Evolutionary conservation across 2,797 vertebrate genomes (phyloP), one percentile per base, ranked within the genome.

Genomic region (Dicrostonyx torquatus): DNA sequence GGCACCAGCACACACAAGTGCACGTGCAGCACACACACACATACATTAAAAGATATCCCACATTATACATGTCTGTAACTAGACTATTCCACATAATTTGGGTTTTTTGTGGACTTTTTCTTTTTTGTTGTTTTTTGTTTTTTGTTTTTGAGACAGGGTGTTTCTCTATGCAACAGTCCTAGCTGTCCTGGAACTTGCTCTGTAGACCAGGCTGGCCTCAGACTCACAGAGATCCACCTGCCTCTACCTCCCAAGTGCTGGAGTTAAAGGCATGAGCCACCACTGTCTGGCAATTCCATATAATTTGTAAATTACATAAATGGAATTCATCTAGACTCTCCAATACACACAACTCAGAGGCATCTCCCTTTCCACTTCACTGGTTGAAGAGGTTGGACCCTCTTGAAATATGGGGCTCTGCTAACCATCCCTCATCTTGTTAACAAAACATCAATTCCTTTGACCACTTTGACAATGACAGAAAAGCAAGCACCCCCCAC

Each of bases 371-470:
- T 86, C 34, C 1, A 6, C 66, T 9, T 37, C 45, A 18, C 22
- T 53, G 4, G 43, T 22, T 20, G 29, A 83, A 7, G 13, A 68
- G 13, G 55, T 11, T 37, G 22, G 13, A 50, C 1, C 20, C 17
- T 89, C 76, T 80, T 26, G 37, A 60, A 76, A 29, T 2, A 70
- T 12, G 48, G 34, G 43, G 43, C 73, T 45, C 48, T 48, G n/a
- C 48, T 89, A n/a, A 53, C 62, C 50, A 40, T 78, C 73, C 60
- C 55, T 80, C 20, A 6, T 20, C 75, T 66, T 34, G 0, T 84
- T 88, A 91, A 88, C 29, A 84, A 34, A 85, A 85, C 92, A 73
- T 22, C 83, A 55, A 78, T 64, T 85, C 43, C 82, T 90, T 89
- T 60, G 2, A 37, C 58, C 37, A 15, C n/a, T 48, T 64, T n/a